phyloP scores from a whole-genome alignment of 2,113 vertebrate species.

The sheep (Ovis aries) region ARS-UI_Ramb_v3.0 NC_056080.1:16264501-16265000 shows the following conservation, averaged over 20 bases:
- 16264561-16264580: neutral
- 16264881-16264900: neutral
- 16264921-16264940: neutral
- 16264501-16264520: neutral
- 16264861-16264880: neutral
- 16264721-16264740: neutral
- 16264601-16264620: constrained; percentile 13
- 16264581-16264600: constrained; percentile 26
- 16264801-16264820: neutral
- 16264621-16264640: constrained; percentile 51
- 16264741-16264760: neutral
- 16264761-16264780: neutral
- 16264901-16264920: neutral
- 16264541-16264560: constrained; percentile 26
- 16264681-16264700: neutral
- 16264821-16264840: neutral
- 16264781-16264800: neutral
- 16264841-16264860: neutral
- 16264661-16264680: neutral
- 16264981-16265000: neutral
- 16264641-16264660: neutral
- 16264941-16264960: neutral
- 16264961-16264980: neutral
- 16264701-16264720: neutral
- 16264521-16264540: neutral